Base-by-base conservation (phyloP, 2,888 invertebrate genomes). In the Notodonta dromedarius region DNA sequence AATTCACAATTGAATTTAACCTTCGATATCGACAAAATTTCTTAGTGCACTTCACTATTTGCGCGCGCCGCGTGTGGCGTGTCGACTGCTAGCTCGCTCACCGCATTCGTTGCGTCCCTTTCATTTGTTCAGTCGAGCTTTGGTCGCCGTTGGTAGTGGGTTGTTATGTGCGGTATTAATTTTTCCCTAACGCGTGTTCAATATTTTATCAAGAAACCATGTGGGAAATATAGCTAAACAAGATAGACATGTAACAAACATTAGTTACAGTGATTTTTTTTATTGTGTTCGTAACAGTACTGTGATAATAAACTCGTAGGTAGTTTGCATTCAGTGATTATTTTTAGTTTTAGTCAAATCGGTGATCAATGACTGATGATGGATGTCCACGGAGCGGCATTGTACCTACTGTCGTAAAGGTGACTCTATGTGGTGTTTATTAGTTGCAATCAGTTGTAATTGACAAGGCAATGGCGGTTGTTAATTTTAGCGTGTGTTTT, bases 401-500 rank as follows among this genome's bases (percentile, higher is more conserved):
- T 78, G 73, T 74, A 76, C 66, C 59, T 24, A 24, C 24, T 2
- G 67, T 78, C 73, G 84, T 79, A 76, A 85, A 89, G 86, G 81
- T 87, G 85, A 84, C 82, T 82, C 80, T 70, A 71, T 80, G 56
- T 44, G 75, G 82, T 84, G 83, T 85, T 83, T 83, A 83, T 80
- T 85, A 83, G 71, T 86, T 78, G 77, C 69, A 82, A 81, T 85
- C 86, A 83, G 79, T 80, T 79, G 69, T 83, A 86, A 87, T 88
- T 86, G 83, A 82, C 76, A 80, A 67, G 70, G 70, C 78, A 66
- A 93, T 93, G 93, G 92, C 92, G 72, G 82, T 86, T 74, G 80
- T 90, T 79, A 91, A 93, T 87, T 86, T 90, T 80, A 84, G 88
- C 84, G 76, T 93, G 78, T 92, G 87, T 77, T 79, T 92, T 67